These are phyloP conservation scores for Momotus momota DNA, from an alignment of 2,797 vertebrate species.

Conservation along the genomic window DNA sequence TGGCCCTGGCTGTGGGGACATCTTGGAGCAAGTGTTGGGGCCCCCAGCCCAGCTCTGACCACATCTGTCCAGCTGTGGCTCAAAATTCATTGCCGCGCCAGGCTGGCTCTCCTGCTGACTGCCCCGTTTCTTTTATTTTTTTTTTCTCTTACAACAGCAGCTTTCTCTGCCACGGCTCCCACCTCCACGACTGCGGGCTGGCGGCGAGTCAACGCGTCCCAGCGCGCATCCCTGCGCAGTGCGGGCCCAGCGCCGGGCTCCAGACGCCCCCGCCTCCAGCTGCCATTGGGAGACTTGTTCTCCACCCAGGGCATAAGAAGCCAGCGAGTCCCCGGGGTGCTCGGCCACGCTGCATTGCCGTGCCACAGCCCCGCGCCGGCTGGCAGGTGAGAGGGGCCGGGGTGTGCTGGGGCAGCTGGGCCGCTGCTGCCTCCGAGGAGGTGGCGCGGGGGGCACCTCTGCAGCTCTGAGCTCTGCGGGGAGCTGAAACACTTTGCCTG, in stretches of 20 bases:
- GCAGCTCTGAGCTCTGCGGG: neutral
- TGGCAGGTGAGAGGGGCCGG: neutral
- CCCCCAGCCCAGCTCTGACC: neutral
- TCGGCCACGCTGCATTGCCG: fast-evolving
- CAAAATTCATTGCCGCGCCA: neutral
- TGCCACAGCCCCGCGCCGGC: neutral
- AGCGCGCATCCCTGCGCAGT: neutral
- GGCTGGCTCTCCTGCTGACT: neutral
- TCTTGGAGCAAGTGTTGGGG: neutral
- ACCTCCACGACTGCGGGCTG: neutral
- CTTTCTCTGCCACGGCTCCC: neutral
- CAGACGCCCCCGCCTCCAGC: neutral
- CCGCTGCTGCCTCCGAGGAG: neutral
- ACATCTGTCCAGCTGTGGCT: fast-evolving
- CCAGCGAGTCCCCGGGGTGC: fast-evolving
- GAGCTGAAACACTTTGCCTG: neutral
- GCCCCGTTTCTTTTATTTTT: neutral
- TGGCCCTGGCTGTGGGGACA: neutral
- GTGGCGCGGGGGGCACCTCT: fast-evolving
- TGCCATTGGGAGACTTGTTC: neutral
- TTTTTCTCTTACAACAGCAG: neutral
- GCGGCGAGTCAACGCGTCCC: neutral
- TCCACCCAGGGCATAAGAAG: neutral
- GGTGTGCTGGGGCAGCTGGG: neutral
- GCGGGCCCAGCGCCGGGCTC: neutral